A percentile compares a stretch with the other conserved stretches of the same genome.
These are phyloP conservation scores for Eustalomyia histrio DNA, from an alignment of 2,888 invertebrate species.

Conservation along the genomic window DNA sequence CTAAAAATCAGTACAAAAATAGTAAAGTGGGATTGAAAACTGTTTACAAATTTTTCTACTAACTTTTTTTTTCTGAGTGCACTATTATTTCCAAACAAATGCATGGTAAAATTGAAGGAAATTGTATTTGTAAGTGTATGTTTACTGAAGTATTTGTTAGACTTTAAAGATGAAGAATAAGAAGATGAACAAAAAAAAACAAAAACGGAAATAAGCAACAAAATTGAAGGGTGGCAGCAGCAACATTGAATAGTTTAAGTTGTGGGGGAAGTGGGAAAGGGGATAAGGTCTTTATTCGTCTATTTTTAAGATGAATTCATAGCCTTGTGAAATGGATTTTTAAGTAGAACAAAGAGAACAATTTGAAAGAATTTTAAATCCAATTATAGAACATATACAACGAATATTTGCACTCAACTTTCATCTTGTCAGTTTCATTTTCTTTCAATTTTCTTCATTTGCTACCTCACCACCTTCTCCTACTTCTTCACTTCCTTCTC, in stretches of 20 bases:
- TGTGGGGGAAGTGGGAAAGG: background rate
- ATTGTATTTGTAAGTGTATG: conserved; percentile 28
- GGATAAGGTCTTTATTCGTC: conserved; percentile 23
- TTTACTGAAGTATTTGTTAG: conserved; percentile 59
- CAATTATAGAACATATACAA: conserved; percentile 67
- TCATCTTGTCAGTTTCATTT: conserved; percentile 67
- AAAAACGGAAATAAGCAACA: conserved; percentile 53
- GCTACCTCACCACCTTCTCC: background rate
- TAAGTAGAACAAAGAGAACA: conserved; percentile 67
- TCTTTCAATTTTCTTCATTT: conserved; percentile 48
- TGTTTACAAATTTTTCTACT: too few species aligned
- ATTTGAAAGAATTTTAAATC: conserved; percentile 68
- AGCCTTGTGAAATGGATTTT: conserved; percentile 63
- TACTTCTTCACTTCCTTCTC: conserved; percentile 5
- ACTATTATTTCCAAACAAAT: conserved; percentile 2
- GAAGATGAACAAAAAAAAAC: too few species aligned
- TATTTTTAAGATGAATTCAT: conserved; percentile 55
- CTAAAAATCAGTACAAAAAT: too few species aligned
- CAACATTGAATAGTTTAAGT: conserved; percentile 49
- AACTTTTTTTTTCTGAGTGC: too few species aligned
- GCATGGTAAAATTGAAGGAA: background rate
- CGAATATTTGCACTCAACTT: conserved; percentile 66
- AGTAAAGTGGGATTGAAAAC: too few species aligned
- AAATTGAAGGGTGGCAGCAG: conserved; percentile 25
- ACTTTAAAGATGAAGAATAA: conserved; percentile 30